A percentile compares a stretch with the other conserved stretches of the same genome.
Conservation (phyloP, 2,888 invertebrate genomes). For the Lutraria lutraria region DNA sequence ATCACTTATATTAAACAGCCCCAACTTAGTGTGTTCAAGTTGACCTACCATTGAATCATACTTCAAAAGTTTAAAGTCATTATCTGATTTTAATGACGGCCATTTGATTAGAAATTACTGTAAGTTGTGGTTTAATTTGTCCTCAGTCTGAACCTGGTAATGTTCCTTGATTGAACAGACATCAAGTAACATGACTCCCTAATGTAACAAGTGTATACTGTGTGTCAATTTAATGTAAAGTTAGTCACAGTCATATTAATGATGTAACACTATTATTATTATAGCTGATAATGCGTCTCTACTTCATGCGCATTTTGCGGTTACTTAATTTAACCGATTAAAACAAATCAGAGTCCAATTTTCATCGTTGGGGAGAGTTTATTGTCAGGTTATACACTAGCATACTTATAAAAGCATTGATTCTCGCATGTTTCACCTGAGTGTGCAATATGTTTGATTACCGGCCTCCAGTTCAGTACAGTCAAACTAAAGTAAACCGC, state of each 20-base stretch:
- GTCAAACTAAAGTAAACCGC: too few relatives aligned
- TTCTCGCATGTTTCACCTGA: too few relatives aligned
- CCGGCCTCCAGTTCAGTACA: too few relatives aligned
- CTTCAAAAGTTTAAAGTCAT: not conserved
- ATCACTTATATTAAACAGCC: too few relatives aligned
- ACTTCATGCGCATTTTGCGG: not conserved
- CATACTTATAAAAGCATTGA: too few relatives aligned
- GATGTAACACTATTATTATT: not conserved
- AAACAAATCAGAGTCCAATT: not conserved
- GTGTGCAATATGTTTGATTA: too few relatives aligned
- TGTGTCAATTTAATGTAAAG: not conserved
- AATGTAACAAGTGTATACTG: not conserved
- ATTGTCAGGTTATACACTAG: not conserved
- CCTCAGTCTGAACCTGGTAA: not conserved
- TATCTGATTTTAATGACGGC: not conserved
- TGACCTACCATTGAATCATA: not conserved
- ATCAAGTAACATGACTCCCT: not conserved
- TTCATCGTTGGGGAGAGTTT: not conserved
- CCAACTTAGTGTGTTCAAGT: not conserved
- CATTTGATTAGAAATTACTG: not conserved
- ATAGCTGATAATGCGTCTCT: not conserved
- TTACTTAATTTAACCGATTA: not conserved
- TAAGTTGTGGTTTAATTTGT: not conserved
- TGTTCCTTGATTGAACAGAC: not conserved
- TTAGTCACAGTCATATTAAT: not conserved